Conservation (phyloP, 2,113 vertebrate genomes). For the Larimichthys crocea region DNA sequence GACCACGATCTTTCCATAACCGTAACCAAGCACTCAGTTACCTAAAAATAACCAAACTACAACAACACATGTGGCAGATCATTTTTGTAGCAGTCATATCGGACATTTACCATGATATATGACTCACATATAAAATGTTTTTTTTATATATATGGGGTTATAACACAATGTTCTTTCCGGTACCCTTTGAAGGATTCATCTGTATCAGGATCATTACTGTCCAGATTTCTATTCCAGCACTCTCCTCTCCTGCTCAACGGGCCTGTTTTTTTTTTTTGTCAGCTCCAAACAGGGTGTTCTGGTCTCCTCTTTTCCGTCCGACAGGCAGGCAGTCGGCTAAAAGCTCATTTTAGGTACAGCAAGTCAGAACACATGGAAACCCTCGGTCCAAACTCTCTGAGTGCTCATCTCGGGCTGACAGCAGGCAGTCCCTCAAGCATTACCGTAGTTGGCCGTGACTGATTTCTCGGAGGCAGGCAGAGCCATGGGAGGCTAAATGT, state of each 20-base stretch:
- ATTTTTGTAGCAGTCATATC: not conserved
- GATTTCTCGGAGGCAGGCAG: conserved; percentile 75
- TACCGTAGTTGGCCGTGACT: conserved; percentile 70
- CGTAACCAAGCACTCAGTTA: not conserved
- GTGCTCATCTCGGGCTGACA: conserved; percentile 75
- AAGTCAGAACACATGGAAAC: conserved; percentile 68
- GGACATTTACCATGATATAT: not conserved
- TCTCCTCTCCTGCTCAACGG: conserved; percentile 9
- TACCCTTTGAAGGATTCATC: conserved; percentile 9
- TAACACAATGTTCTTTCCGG: not conserved
- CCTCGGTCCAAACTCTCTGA: conserved; percentile 65
- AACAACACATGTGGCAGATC: not conserved
- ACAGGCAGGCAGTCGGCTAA: conserved; percentile 66
- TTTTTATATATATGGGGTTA: not conserved
- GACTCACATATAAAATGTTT: not conserved
- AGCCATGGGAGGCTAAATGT: conserved; percentile 74
- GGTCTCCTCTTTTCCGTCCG: conserved; percentile 40
- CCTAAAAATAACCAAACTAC: not conserved
- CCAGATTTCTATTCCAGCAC: conserved; percentile 31
- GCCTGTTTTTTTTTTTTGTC: conserved; percentile 34
- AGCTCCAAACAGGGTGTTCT: conserved; percentile 50
- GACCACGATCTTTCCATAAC: no score
- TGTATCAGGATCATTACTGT: conserved; percentile 18
- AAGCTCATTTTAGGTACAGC: conserved; percentile 75
- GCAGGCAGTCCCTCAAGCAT: conserved; percentile 76